Evolutionary conservation across 2,888 invertebrate species (phyloP).

Genomic region (Amblyteles armatorius): DNA sequence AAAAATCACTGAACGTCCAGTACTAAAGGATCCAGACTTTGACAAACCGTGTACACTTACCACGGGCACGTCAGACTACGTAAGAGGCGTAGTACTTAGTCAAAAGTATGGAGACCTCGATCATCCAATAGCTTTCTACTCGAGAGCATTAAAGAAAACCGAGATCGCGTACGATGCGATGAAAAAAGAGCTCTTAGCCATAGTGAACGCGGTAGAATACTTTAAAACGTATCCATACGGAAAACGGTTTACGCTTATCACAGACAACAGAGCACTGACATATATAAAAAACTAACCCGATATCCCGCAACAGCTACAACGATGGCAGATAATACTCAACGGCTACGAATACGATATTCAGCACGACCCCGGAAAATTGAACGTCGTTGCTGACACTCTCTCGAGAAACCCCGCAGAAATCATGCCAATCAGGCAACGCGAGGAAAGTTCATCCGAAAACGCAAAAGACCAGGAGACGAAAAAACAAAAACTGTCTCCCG

Average conservation of each 20-base stretch:
- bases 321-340: conserved; percentile 42
- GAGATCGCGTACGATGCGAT: neutral
- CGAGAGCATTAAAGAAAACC: neutral
- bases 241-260: conserved; percentile 35
- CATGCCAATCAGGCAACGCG: conserved; percentile 10
- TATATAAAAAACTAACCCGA: conserved; percentile 48
- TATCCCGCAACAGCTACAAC: conserved; percentile 42
- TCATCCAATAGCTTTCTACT: neutral
- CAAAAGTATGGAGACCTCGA: conserved; percentile 31
- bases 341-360: conserved; percentile 15
- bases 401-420: conserved; percentile 1
- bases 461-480: neutral
- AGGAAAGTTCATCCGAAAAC: neutral
- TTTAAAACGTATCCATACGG: conserved; percentile 27
- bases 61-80: conserved; percentile 41
- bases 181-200: conserved; percentile 33
- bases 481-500: neutral
- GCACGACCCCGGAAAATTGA: too few species aligned
- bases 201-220: neutral
- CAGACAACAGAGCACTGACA: conserved; percentile 45
- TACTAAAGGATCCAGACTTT: conserved; percentile 42
- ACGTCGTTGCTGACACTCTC: too few species aligned
- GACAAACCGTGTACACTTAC: conserved; percentile 46
- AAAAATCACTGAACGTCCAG: conserved; percentile 26
- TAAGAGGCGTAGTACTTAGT: conserved; percentile 22